Evolutionary conservation across 2,797 vertebrate genomes (phyloP), one percentile per base, ranked within the genome.

Genomic region (Hyperoplus lanceolatus): DNA sequence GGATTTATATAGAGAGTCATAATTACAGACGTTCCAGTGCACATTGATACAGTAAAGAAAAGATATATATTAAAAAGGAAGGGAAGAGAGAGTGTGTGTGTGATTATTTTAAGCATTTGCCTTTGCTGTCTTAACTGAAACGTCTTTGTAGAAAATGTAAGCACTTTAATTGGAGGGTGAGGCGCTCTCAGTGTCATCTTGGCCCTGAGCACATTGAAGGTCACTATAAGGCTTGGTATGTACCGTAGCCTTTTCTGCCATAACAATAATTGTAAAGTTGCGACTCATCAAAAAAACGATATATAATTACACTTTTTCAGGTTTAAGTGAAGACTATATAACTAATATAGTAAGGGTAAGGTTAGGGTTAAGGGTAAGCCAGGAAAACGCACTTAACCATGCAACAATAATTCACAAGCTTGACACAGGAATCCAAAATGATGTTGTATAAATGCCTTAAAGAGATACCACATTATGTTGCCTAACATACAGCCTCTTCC

Each of bases 1-100:
- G 91, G 89, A 88, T 91, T 93, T 93, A 91, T 93, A 90, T 90
- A 82, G 83, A 86, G 83, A 79, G 83, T 85, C 82, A 70, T 94
- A 95, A 95, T 94, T 93, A 94, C 85, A 94, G 90, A 73, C 77
- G 12, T 64, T 78, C 16, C 77, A 70, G 65, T 76, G 63, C 83
- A 82, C 82, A 75, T 75, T 75, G 84, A 91, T 90, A 88, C 69
- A 74, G 82, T 21, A 57, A 70, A 81, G 72, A 75, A 88, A 79
- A 74, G 74, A 61, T 15, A 70, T n/a, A 70, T 70, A 80, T 80
- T 59, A 70, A 75, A 80, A 77, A 29, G 58, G 45, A 78, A 53
- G 79, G 51, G 67, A 69, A 70, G 42, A 9, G 59, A 15, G 64
- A 51, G 42, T 55, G 60, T 56, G 76, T 64, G 79, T 65, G 77